Evolutionary conservation across 2,888 invertebrate species (phyloP).

Genomic region (Ormyrus pomaceus): DNA sequence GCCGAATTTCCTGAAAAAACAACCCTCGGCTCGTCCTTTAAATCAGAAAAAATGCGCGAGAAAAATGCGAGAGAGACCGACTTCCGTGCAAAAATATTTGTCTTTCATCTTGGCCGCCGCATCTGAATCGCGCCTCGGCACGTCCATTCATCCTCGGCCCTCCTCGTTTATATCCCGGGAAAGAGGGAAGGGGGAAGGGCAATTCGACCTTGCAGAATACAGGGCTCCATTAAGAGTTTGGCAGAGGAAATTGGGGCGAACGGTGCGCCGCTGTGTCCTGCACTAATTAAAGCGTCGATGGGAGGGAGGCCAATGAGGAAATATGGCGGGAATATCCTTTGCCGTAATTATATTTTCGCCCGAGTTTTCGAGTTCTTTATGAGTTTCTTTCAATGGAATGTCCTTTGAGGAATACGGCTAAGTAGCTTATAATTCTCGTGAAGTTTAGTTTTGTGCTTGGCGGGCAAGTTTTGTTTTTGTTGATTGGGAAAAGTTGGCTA

Average conservation of each 20-base stretch:
- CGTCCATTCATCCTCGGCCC: neutral
- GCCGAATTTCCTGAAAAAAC: neutral
- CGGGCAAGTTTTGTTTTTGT: too few species aligned
- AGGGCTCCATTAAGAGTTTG: neutral
- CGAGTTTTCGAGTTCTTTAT: too few species aligned
- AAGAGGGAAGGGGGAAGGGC: neutral
- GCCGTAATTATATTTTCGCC: too few species aligned
- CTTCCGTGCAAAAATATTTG: slow-evolving; percentile 24
- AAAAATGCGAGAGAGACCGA: neutral
- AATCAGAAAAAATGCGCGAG: neutral
- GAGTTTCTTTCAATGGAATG: too few species aligned
- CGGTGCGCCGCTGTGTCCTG: too few species aligned
- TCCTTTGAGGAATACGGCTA: too few species aligned
- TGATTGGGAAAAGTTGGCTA: too few species aligned
- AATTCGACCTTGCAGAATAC: neutral
- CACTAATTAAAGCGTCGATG: neutral
- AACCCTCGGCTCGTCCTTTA: neutral
- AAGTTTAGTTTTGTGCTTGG: too few species aligned
- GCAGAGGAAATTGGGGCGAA: too few species aligned
- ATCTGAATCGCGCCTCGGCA: neutral
- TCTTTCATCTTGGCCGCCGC: slow-evolving; percentile 15
- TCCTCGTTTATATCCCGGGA: neutral
- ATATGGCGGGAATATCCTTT: too few species aligned
- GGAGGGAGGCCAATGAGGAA: slow-evolving; percentile 4
- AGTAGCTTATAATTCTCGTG: too few species aligned